Percentiles rank a stretch among this genome's conserved stretches.
phyloP scores from a whole-genome alignment of 2,888 invertebrate genomes.

The Melangyna quadrimaculata region DNA sequence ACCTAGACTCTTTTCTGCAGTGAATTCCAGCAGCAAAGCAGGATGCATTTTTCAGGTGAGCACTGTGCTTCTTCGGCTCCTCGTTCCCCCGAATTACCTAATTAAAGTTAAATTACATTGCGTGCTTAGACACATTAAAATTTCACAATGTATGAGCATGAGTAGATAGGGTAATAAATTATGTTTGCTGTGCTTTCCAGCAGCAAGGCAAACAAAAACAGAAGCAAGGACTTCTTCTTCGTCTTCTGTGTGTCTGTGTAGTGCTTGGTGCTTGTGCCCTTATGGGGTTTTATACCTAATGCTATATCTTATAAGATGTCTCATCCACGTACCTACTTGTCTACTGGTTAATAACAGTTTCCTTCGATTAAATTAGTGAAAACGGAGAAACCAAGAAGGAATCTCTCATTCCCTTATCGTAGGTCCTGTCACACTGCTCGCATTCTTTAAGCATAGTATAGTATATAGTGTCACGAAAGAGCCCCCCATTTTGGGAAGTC shows the following conservation, averaged over 20 bases:
- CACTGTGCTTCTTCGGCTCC: slow-evolving; percentile 69
- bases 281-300: slow-evolving; percentile 3
- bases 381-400: slow-evolving; percentile 17
- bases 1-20: slow-evolving; percentile 49
- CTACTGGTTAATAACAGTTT: slow-evolving; percentile 70
- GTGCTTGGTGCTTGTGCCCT: not conserved
- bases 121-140: slow-evolving; percentile 81
- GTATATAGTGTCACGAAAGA: slow-evolving; percentile 44
- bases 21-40: slow-evolving; percentile 32
- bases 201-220: slow-evolving; percentile 57
- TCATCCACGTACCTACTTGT: slow-evolving; percentile 56
- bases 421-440: slow-evolving; percentile 40
- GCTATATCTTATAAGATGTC: slow-evolving; percentile 52
- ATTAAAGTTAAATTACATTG: slow-evolving; percentile 81
- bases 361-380: slow-evolving; percentile 72
- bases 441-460: slow-evolving; percentile 6
- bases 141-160: slow-evolving; percentile 74
- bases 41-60: slow-evolving; percentile 60
- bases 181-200: slow-evolving; percentile 64
- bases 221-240: slow-evolving; percentile 37
- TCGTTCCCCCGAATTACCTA: slow-evolving; percentile 81
- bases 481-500: slow-evolving; percentile 55
- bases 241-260: not conserved
- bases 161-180: slow-evolving; percentile 68
- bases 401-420: slow-evolving; percentile 4